A percentile compares a stretch with the other conserved stretches of the same genome.
phyloP scores from a whole-genome alignment of 2,888 invertebrate genomes.

The Resseliella maxima region DNA sequence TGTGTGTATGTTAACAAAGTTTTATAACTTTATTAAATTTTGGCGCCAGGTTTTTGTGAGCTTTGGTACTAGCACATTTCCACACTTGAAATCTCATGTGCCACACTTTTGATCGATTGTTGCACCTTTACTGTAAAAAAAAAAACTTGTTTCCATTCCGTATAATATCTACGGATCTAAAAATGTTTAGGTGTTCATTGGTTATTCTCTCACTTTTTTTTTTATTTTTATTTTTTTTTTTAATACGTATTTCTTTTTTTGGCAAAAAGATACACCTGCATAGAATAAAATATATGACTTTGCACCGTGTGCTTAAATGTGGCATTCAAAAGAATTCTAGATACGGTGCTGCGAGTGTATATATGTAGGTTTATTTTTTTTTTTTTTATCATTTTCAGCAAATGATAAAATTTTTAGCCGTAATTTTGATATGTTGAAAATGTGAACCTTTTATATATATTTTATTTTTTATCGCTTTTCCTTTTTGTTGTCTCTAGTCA shows the following conservation, averaged over 20 bases:
- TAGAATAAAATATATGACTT: constrained; percentile 16
- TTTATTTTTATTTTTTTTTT: not conserved
- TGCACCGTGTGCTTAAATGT: not conserved
- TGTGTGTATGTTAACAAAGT: not conserved
- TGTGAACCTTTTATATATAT: constrained; percentile 42
- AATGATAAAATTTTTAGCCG: not conserved
- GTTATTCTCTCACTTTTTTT: too few relatives aligned
- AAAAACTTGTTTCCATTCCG: not conserved
- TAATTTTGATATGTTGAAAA: constrained; percentile 26
- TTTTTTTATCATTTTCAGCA: not conserved
- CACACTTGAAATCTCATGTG: constrained; percentile 26
- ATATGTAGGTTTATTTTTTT: not conserved
- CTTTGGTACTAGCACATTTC: not conserved
- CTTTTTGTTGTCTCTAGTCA: not conserved
- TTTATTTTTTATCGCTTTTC: not conserved
- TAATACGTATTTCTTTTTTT: not conserved
- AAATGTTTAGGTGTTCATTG: not conserved
- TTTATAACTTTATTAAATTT: constrained; percentile 48
- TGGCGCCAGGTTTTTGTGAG: constrained; percentile 20
- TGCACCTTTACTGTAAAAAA: constrained; percentile 46
- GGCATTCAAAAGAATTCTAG: not conserved
- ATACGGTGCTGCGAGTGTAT: not conserved
- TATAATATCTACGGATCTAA: not conserved
- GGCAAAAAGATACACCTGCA: constrained; percentile 29
- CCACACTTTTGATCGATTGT: constrained; percentile 36